A percentile compares a stretch with the other conserved stretches of the same genome.
These are phyloP conservation scores for Cheilosia scutellata DNA, from an alignment of 2,888 invertebrate species.

Conservation along the genomic window DNA sequence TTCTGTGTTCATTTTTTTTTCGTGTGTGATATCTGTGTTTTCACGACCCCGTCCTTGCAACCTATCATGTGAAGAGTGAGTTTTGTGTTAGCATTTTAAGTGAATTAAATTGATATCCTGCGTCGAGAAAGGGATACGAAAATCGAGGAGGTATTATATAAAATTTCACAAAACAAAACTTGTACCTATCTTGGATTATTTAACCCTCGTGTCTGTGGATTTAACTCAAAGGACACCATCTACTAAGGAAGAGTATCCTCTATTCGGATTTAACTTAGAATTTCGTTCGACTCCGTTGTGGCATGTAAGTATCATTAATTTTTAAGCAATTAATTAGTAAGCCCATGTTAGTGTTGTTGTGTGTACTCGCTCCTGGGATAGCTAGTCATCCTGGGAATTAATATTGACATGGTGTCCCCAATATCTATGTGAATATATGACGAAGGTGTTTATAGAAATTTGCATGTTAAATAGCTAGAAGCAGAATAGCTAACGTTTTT, in stretches of 20 bases:
- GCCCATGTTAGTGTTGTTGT: neutral
- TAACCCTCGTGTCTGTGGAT: slow-evolving; percentile 29
- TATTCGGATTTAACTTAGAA: slow-evolving; percentile 39
- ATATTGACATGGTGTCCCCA: slow-evolving; percentile 34
- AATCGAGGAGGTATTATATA: neutral
- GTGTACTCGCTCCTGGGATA: neutral
- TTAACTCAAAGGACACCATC: slow-evolving; percentile 35
- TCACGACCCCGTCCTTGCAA: slow-evolving; percentile 39
- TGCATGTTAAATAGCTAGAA: slow-evolving; percentile 43
- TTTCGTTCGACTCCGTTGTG: slow-evolving; percentile 31
- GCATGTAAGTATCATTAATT: slow-evolving; percentile 68
- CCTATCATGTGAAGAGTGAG: slow-evolving; percentile 55
- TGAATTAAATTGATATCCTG: slow-evolving; percentile 65
- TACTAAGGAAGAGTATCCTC: slow-evolving; percentile 4
- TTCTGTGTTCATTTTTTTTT: neutral
- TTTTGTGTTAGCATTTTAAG: slow-evolving; percentile 67
- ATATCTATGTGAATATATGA: slow-evolving; percentile 28
- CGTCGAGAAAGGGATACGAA: slow-evolving; percentile 14
- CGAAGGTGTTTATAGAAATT: slow-evolving; percentile 52
- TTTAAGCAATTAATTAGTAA: slow-evolving; percentile 70
- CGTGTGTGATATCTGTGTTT: slow-evolving; percentile 22
- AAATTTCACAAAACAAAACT: slow-evolving; percentile 13
- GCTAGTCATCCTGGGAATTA: slow-evolving; percentile 31
- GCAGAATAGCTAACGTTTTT: slow-evolving; percentile 19
- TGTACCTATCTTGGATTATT: slow-evolving; percentile 41